Conservation (phyloP, 2,888 invertebrate genomes). For the Netelia virgata region DNA sequence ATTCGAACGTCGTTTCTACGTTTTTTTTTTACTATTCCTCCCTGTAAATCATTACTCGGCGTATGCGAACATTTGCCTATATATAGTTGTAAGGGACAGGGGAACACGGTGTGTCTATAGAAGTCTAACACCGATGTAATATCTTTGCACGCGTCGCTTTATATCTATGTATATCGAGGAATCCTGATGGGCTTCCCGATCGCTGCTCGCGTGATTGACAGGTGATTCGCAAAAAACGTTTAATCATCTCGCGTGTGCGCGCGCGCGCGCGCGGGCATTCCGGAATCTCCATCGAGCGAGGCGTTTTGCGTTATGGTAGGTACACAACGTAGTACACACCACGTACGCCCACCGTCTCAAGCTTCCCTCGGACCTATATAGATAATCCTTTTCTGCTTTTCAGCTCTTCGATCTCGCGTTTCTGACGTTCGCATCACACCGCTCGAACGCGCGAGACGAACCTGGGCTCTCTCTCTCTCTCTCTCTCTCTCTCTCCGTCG, state of each 20-base stretch:
- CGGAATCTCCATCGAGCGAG: conserved; percentile 45
- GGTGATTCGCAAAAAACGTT: conserved; percentile 64
- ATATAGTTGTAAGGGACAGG: neutral
- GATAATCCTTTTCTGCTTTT: conserved; percentile 23
- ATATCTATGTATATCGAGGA: conserved; percentile 20
- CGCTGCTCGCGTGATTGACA: conserved; percentile 54
- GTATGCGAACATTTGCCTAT: neutral
- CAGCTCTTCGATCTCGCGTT: conserved; percentile 38
- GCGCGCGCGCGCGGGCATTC: conserved; percentile 32
- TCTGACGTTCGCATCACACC: conserved; percentile 33
- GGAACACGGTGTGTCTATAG: neutral
- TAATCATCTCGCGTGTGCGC: conserved; percentile 55
- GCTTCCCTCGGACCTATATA: neutral
- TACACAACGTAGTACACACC: neutral
- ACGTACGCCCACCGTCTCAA: neutral
- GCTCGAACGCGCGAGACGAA: conserved; percentile 18
- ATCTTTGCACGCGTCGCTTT: neutral
- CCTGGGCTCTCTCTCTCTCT: neutral
- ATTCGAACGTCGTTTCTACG: neutral
- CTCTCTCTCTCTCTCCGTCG: neutral
- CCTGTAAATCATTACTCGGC: neutral
- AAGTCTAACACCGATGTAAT: neutral
- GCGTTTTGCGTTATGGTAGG: conserved; percentile 6
- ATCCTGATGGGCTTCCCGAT: conserved; percentile 41
- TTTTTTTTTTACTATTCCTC: neutral